Percentiles rank a stretch among this genome's conserved stretches.
Conservation (phyloP, 2,113 vertebrate species). For the Lates calcarifer region DNA sequence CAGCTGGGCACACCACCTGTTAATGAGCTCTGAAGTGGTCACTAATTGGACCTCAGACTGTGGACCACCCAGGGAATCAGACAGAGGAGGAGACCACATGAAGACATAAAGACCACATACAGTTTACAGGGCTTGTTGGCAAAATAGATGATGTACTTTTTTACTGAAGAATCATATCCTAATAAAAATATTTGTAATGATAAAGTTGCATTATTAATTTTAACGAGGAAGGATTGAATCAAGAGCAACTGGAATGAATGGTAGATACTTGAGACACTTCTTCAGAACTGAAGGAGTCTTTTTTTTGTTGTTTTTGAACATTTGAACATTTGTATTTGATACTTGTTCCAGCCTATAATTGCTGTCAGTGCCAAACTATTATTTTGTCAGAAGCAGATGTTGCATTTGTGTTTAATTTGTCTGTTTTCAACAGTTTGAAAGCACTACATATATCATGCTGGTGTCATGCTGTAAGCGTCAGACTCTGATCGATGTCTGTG, state of each 20-base stretch:
- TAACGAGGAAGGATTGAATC: too few relatives aligned
- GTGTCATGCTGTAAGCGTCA: conserved; percentile 65
- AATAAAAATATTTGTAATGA: neutral
- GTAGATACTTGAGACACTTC: too few relatives aligned
- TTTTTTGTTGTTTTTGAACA: conserved; percentile 9
- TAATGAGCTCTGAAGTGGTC: conserved; percentile 81
- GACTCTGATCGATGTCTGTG: conserved; percentile 40
- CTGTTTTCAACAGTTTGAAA: conserved; percentile 30
- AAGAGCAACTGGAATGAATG: too few relatives aligned
- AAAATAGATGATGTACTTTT: neutral
- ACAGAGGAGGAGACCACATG: conserved; percentile 21
- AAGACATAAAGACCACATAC: conserved; percentile 44
- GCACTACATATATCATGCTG: conserved; percentile 2
- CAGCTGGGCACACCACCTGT: conserved; percentile 89
- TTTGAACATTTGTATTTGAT: neutral
- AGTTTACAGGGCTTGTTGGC: conserved; percentile 32
- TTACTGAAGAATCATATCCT: neutral
- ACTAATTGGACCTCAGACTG: conserved; percentile 82
- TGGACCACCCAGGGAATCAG: conserved; percentile 62
- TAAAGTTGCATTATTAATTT: neutral
- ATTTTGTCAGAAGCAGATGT: conserved; percentile 21
- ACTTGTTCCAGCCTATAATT: neutral
- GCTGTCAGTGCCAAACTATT: conserved; percentile 11
- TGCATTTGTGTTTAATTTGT: conserved; percentile 11
- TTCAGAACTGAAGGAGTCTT: too few relatives aligned